phyloP scores from a whole-genome alignment of 2,797 vertebrate genomes.

The Rhinoraja longicauda region DNA sequence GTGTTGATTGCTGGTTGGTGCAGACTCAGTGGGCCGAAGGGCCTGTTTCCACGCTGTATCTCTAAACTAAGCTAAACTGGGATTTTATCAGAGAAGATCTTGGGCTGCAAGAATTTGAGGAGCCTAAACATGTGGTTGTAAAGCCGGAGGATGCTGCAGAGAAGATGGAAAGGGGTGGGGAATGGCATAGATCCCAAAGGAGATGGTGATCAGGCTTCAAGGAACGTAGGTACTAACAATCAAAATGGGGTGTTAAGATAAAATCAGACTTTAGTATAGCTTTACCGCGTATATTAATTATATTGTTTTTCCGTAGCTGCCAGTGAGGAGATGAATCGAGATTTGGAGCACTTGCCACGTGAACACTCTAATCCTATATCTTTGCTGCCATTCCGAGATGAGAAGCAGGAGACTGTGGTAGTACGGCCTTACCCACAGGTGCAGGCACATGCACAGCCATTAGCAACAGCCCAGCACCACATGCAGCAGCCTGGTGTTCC shows the following conservation, averaged over 20 bases:
- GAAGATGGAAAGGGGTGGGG: not conserved
- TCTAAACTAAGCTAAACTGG: not conserved
- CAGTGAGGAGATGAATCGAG: constrained; percentile 68
- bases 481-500: constrained; percentile 75
- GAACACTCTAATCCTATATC: constrained; percentile 64
- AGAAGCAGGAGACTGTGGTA: constrained; percentile 93
- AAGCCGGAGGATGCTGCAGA: not conserved
- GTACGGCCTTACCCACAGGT: constrained; percentile 92
- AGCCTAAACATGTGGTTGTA: not conserved
- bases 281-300: fast-evolving
- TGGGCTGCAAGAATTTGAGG: not conserved
- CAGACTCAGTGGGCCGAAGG: no score
- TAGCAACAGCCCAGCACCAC: constrained; percentile 70
- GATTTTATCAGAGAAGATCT: not conserved
- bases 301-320: constrained; percentile 45
- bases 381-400: constrained; percentile 75
- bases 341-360: constrained; percentile 69
- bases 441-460: constrained; percentile 63
- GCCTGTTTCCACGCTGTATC: no score
- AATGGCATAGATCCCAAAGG: not conserved
- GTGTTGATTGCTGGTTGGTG: no score
- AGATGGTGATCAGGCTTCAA: not conserved
- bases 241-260: not conserved
- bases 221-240: not conserved
- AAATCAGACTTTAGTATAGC: not conserved